phyloP scores from a whole-genome alignment of 2,888 invertebrate species.

The Drosophila kuntzei region DNA sequence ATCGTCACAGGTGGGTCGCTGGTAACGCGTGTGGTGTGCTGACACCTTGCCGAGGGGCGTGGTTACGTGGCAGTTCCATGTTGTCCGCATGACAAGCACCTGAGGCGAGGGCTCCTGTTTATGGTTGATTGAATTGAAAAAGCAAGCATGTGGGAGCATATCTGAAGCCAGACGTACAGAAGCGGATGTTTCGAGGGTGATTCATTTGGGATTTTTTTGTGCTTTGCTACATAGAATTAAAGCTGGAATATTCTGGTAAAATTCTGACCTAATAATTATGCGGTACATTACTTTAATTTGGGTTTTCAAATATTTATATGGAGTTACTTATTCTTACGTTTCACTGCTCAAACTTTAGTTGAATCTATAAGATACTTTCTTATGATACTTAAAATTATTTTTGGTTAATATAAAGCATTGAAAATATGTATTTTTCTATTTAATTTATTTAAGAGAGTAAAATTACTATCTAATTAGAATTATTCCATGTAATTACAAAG shows the following conservation, averaged over 20 bases:
- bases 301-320: not conserved
- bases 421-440: too few relatives aligned
- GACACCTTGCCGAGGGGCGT: slow-evolving; percentile 63
- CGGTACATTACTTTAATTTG: not conserved
- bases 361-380: not conserved
- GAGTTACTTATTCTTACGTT: not conserved
- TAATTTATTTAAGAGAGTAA: too few relatives aligned
- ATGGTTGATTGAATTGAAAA: slow-evolving; percentile 75
- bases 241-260: not conserved
- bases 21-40: slow-evolving; percentile 53
- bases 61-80: slow-evolving; percentile 41
- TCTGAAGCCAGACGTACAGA: slow-evolving; percentile 16
- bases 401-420: too few relatives aligned
- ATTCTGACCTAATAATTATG: slow-evolving; percentile 5
- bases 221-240: not conserved
- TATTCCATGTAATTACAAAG: too few relatives aligned
- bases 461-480: too few relatives aligned
- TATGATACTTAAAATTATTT: too few relatives aligned
- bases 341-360: not conserved
- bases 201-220: slow-evolving; percentile 18
- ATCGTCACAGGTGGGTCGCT: slow-evolving; percentile 43
- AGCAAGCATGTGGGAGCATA: slow-evolving; percentile 31
- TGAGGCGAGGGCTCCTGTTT: slow-evolving; percentile 49
- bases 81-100: slow-evolving; percentile 56
- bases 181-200: slow-evolving; percentile 21